These are phyloP conservation scores for Bolinopsis microptera DNA, from an alignment of 37 sponge, comb jelly and placozoan species.

Conservation along the genomic window DNA sequence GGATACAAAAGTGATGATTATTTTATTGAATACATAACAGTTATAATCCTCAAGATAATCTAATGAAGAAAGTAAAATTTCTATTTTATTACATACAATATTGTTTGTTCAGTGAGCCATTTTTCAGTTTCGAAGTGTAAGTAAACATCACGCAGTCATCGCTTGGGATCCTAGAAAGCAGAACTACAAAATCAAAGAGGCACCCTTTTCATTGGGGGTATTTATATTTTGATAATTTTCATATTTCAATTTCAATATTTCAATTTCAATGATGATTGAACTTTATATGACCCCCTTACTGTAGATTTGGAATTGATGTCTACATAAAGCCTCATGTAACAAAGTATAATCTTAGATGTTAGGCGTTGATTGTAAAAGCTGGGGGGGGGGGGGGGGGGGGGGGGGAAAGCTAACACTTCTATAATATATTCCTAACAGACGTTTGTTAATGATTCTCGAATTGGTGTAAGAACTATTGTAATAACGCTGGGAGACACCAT, in stretches of 20 bases:
- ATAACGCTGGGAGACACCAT: slow-evolving; percentile 15
- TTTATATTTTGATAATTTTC: background rate
- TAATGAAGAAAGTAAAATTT: no score
- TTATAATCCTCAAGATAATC: background rate
- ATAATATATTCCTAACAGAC: slow-evolving; percentile 16
- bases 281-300: background rate
- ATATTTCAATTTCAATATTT: background rate
- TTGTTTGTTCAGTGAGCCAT: no score
- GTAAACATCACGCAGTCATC: slow-evolving; percentile 63
- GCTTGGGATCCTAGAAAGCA: slow-evolving; percentile 53
- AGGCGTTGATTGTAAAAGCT: no score
- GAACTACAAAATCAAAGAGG: slow-evolving; percentile 47
- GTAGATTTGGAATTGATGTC: background rate
- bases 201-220: slow-evolving; percentile 52
- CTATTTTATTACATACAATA: no score
- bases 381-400: no score
- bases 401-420: no score
- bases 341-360: no score
- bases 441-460: slow-evolving; percentile 56
- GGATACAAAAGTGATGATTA: background rate
- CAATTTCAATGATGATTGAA: background rate
- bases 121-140: slow-evolving; percentile 61
- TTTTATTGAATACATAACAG: no score
- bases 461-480: slow-evolving; percentile 31
- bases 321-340: no score